phyloP scores from a whole-genome alignment of 2,113 vertebrate genomes.

The Brachyhypopomus gauderio region DNA sequence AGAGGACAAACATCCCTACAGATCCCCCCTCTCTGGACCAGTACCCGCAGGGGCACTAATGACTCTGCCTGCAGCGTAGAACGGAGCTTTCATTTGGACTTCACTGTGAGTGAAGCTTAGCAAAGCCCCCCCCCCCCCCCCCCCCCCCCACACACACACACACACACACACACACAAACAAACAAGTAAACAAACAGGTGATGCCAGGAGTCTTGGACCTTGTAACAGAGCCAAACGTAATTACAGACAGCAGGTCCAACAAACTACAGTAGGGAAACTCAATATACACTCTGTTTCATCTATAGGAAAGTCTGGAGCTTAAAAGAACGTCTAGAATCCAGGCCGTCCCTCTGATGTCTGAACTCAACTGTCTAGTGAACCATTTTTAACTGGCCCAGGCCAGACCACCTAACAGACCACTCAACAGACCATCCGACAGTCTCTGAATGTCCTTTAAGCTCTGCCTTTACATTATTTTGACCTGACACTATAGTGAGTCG shows the following conservation, averaged over 20 bases:
- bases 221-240: neutral
- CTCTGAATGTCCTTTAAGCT: slow-evolving; percentile 14
- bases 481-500: neutral
- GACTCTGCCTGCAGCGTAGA: neutral
- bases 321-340: neutral
- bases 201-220: neutral
- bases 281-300: slow-evolving; percentile 3
- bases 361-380: slow-evolving; percentile 16
- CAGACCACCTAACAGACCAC: slow-evolving; percentile 40
- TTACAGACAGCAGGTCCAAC: neutral
- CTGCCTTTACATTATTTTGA: neutral
- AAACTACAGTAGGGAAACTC: neutral
- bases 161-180: too few relatives aligned
- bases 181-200: neutral
- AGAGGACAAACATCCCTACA: slow-evolving; percentile 6
- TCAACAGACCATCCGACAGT: too few relatives aligned
- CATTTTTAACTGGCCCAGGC: neutral
- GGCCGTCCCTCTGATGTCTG: slow-evolving; percentile 11
- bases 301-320: slow-evolving; percentile 27
- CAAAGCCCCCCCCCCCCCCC: neutral
- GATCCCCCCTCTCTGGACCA: neutral
- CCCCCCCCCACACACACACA: too few relatives aligned
- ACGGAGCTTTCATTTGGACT: neutral
- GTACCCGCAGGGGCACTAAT: neutral
- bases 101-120: too few relatives aligned